These are phyloP conservation scores for Chaetodon trifascialis DNA, from an alignment of 2,113 vertebrate species.

Conservation along the genomic window DNA sequence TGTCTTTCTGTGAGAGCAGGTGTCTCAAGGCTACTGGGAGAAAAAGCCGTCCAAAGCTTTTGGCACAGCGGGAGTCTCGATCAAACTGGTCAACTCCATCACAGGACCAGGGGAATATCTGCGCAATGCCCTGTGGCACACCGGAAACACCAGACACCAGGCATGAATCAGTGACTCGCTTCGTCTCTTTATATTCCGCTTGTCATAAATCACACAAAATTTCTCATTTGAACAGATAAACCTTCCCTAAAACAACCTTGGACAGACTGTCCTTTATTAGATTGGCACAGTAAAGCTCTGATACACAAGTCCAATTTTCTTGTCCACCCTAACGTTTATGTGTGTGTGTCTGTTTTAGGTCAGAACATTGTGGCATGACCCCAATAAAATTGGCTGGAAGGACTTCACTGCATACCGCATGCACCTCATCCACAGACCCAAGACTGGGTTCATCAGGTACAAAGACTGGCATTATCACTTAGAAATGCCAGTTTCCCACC, in stretches of 20 bases:
- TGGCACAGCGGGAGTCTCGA: constrained; percentile 93
- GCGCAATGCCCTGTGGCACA: constrained; percentile 97
- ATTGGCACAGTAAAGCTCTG: constrained; percentile 1
- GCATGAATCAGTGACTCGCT: constrained; percentile 71
- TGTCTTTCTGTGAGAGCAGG: constrained; percentile 87
- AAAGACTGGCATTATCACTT: neutral
- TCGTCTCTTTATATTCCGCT: neutral
- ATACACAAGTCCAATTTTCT: neutral
- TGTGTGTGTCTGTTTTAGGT: constrained; percentile 84
- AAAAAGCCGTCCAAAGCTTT: constrained; percentile 93
- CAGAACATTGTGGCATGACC: constrained; percentile 96
- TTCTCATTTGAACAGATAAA: neutral
- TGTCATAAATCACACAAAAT: neutral
- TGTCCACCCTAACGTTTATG: neutral
- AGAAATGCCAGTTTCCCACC: neutral
- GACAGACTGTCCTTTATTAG: neutral
- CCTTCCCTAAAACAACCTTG: neutral
- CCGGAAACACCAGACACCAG: constrained; percentile 94
- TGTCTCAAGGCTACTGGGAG: constrained; percentile 98
- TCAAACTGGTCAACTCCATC: constrained; percentile 97
- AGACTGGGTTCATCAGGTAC: constrained; percentile 95
- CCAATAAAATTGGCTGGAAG: constrained; percentile 96
- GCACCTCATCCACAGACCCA: constrained; percentile 95
- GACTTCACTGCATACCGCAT: constrained; percentile 96
- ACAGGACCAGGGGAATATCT: constrained; percentile 94